Evolutionary conservation across 2,113 vertebrate species (phyloP).

Genomic region (Leiothrix lutea): DNA sequence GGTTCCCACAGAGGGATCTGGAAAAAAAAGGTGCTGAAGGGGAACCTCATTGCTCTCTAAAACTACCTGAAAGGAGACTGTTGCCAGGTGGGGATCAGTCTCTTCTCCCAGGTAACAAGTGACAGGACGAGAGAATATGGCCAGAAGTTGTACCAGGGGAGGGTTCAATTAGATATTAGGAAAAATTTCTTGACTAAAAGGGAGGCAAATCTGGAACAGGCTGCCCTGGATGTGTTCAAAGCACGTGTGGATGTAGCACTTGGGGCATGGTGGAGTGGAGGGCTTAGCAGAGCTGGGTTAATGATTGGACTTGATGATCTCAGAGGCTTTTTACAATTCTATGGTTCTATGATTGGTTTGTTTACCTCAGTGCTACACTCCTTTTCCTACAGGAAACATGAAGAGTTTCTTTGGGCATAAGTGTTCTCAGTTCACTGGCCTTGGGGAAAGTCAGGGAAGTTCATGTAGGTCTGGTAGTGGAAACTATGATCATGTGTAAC

Average conservation of each 20-base stretch:
- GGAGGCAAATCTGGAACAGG: not conserved
- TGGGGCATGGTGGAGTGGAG: not conserved
- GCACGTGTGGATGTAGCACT: no score
- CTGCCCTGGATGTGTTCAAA: not conserved
- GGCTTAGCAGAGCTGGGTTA: not conserved
- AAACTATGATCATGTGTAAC: not conserved
- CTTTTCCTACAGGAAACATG: not conserved
- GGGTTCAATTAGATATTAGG: not conserved
- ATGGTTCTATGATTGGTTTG: not conserved
- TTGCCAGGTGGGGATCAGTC: not conserved
- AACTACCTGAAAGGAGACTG: not conserved
- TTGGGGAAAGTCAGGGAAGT: not conserved
- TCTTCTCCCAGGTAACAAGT: not conserved
- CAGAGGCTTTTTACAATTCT: not conserved
- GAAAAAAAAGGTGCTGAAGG: not conserved
- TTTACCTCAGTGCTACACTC: not conserved
- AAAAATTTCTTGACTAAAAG: not conserved
- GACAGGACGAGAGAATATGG: not conserved
- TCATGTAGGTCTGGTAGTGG: not conserved
- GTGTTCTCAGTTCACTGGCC: not conserved
- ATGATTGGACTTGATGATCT: accelerated
- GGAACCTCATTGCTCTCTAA: not conserved
- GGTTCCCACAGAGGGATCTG: not conserved
- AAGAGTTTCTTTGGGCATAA: not conserved
- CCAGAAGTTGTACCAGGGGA: not conserved